Conservation (phyloP, 1,140 invertebrate genomes). For the Microplitis mediator region DNA sequence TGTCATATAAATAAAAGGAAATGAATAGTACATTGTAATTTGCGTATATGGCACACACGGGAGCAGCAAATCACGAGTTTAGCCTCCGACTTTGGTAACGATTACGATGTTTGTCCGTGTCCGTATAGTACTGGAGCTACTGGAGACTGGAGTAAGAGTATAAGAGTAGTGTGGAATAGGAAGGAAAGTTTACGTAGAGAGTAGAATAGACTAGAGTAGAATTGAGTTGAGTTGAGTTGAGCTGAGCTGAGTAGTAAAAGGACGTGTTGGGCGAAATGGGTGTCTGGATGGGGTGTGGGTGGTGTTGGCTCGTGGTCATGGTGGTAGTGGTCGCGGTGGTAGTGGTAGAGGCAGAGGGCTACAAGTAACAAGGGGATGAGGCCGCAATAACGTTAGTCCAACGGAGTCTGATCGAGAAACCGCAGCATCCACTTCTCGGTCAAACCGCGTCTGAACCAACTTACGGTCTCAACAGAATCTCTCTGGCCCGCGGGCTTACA, state of each 20-base stretch:
- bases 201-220: not conserved
- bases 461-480: not conserved
- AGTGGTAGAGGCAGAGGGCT: not conserved
- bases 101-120: conserved; percentile 15
- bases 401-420: conserved; percentile 12
- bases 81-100: not conserved
- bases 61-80: conserved; percentile 9
- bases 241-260: not conserved
- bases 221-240: not conserved
- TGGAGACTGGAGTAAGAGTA: too few species aligned
- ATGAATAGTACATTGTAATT: not conserved
- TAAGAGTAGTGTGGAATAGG: not conserved
- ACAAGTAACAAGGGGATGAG: not conserved
- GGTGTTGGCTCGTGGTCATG: too few species aligned
- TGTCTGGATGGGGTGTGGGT: too few species aligned
- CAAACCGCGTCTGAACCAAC: not conserved
- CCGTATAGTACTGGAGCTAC: too few species aligned
- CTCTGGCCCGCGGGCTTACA: not conserved
- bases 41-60: not conserved
- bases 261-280: not conserved
- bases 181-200: not conserved
- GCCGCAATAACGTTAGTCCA: conserved; percentile 3
- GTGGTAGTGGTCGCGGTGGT: too few species aligned
- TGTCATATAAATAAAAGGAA: not conserved
- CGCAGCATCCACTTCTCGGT: conserved; percentile 12